Conservation (phyloP, 2,888 invertebrate species). For the Drosophila formosana region DNA sequence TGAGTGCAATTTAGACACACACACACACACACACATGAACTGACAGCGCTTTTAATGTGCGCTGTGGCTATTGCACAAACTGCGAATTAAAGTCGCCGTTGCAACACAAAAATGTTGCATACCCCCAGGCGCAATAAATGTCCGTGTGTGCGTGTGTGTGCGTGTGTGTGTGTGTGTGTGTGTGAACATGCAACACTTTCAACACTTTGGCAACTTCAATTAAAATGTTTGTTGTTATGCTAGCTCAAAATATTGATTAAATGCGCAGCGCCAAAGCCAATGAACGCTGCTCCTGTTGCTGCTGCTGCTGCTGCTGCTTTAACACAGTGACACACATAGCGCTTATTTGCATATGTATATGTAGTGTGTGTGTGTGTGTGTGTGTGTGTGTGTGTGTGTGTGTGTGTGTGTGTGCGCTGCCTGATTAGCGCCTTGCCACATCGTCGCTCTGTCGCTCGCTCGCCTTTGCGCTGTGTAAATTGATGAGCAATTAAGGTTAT, state of each 20-base stretch:
- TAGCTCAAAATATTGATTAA: conserved; percentile 62
- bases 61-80: conserved; percentile 15
- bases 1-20: no score
- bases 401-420: conserved; percentile 41
- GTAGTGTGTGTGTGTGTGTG: neutral
- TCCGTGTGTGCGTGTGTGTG: neutral
- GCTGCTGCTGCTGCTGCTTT: conserved; percentile 9
- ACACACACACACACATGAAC: conserved; percentile 8
- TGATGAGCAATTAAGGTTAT: conserved; percentile 79
- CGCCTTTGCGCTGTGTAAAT: conserved; percentile 37
- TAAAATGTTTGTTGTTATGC: conserved; percentile 34
- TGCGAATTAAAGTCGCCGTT: conserved; percentile 20
- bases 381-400: conserved; percentile 3
- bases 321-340: conserved; percentile 55
- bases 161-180: conserved; percentile 2
- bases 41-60: conserved; percentile 5
- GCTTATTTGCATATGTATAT: conserved; percentile 22
- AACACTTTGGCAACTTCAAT: conserved; percentile 65
- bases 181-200: conserved; percentile 42
- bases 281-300: conserved; percentile 20
- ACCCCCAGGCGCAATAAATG: conserved; percentile 7
- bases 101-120: conserved; percentile 18
- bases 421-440: conserved; percentile 59
- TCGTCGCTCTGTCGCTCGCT: neutral
- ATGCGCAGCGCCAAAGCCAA: conserved; percentile 42